phyloP scores from a whole-genome alignment of 2,888 invertebrate species.

The Leptinotarsa tumamoca region DNA sequence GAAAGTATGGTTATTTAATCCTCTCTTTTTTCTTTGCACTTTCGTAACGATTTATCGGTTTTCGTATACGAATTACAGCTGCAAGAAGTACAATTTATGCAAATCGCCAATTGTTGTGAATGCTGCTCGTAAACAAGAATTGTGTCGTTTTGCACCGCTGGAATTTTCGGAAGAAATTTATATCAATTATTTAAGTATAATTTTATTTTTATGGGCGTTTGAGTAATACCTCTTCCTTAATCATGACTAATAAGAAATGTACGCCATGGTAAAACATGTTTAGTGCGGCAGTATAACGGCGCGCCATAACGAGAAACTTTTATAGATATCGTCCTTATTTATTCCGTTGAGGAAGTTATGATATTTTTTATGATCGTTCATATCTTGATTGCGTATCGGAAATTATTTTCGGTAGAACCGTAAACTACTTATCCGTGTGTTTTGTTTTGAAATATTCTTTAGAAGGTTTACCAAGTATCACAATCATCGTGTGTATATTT shows the following conservation, averaged over 20 bases:
- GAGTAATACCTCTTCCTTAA: slow-evolving; percentile 17
- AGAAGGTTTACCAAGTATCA: not conserved
- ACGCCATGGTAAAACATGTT: not conserved
- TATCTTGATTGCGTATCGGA: not conserved
- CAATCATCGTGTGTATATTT: no score
- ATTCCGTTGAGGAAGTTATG: not conserved
- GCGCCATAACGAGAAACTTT: not conserved
- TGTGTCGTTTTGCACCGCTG: slow-evolving; percentile 15
- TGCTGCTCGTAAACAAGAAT: slow-evolving; percentile 25
- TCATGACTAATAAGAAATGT: slow-evolving; percentile 15
- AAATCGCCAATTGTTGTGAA: slow-evolving; percentile 25
- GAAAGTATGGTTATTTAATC: slow-evolving; percentile 25
- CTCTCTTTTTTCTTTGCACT: slow-evolving; percentile 16
- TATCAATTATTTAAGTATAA: slow-evolving; percentile 25
- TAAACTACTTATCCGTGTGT: not conserved
- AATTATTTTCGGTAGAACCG: not conserved
- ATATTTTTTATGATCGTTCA: slow-evolving; percentile 5
- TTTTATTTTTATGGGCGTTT: slow-evolving; percentile 21
- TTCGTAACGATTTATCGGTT: slow-evolving; percentile 22
- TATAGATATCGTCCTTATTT: slow-evolving; percentile 5
- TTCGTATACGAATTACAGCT: slow-evolving; percentile 1
- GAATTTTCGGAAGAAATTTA: slow-evolving; percentile 17
- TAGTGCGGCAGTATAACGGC: not conserved
- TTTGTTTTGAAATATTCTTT: not conserved
- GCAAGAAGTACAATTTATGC: slow-evolving; percentile 23